Evolutionary conservation across 1,140 invertebrate species (phyloP).

Genomic region (Araneus ventricosus): DNA sequence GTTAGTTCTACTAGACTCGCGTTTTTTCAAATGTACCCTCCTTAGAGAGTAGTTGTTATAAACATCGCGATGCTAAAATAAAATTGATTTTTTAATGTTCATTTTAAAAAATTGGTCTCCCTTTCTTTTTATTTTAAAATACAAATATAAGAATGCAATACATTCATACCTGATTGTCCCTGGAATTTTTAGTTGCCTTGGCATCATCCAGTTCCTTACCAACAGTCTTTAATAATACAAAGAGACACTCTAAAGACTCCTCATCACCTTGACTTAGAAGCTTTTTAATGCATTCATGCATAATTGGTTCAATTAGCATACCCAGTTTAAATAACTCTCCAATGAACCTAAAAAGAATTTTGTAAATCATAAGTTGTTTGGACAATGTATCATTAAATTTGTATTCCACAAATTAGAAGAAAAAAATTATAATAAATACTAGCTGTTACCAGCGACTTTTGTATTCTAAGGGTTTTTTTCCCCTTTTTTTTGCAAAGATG

Average conservation of each 20-base stretch:
- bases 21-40: no score
- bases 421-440: no score
- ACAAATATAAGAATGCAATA: not conserved
- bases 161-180: not conserved
- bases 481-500: no score
- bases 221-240: slow-evolving; percentile 93
- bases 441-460: no score
- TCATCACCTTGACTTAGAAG: slow-evolving; percentile 89
- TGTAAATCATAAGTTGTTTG: not conserved
- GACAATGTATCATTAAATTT: not conserved
- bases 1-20: no score
- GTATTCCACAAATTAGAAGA: no score
- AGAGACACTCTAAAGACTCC: slow-evolving; percentile 95
- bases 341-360: slow-evolving; percentile 84
- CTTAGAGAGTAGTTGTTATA: no score
- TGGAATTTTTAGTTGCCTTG: slow-evolving; percentile 43
- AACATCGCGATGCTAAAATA: no score
- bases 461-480: no score
- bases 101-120: no score
- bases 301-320: slow-evolving; percentile 94
- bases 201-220: slow-evolving; percentile 88
- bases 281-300: slow-evolving; percentile 86
- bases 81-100: no score
- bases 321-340: slow-evolving; percentile 95
- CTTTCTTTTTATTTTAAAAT: not conserved